Percentiles rank a stretch among this genome's conserved stretches.
These are phyloP conservation scores for Numenius phaeopus DNA, from an alignment of 2,797 vertebrate species.

Conservation along the genomic window DNA sequence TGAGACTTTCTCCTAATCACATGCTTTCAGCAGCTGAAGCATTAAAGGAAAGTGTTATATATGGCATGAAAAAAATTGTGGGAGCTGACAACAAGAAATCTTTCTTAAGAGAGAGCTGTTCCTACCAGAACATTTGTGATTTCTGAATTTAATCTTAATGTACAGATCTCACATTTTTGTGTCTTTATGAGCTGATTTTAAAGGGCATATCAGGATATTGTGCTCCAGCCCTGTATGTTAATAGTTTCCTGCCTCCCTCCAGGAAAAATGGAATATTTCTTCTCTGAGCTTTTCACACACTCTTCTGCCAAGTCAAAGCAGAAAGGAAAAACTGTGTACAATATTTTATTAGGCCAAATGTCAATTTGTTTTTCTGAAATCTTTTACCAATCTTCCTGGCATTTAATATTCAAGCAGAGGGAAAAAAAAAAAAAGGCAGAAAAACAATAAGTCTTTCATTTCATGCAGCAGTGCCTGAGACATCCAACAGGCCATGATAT, in stretches of 20 bases:
- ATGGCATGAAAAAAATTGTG: neutral
- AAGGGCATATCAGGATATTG: conserved; percentile 52
- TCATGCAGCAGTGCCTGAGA: neutral
- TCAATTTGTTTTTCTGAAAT: conserved; percentile 64
- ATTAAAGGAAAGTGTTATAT: neutral
- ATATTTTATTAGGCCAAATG: conserved; percentile 61
- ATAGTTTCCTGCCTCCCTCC: conserved; percentile 50
- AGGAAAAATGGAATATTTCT: conserved; percentile 61
- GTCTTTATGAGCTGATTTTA: conserved; percentile 27
- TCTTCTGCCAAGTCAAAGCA: conserved; percentile 59
- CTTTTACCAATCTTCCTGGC: conserved; percentile 54
- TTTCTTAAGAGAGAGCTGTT: neutral
- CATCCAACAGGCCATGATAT: neutral
- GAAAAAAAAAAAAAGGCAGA: rapidly evolving
- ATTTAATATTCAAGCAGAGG: neutral
- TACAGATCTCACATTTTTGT: neutral
- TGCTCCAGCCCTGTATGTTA: conserved; percentile 54
- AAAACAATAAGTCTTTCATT: neutral
- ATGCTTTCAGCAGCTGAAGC: neutral
- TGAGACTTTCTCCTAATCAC: neutral
- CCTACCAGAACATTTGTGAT: neutral
- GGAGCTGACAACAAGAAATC: neutral
- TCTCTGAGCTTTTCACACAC: conserved; percentile 29
- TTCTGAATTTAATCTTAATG: neutral
- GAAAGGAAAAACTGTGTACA: conserved; percentile 60